Base-by-base conservation (phyloP, 2,888 invertebrate genomes). In the Phortica magna region DNA sequence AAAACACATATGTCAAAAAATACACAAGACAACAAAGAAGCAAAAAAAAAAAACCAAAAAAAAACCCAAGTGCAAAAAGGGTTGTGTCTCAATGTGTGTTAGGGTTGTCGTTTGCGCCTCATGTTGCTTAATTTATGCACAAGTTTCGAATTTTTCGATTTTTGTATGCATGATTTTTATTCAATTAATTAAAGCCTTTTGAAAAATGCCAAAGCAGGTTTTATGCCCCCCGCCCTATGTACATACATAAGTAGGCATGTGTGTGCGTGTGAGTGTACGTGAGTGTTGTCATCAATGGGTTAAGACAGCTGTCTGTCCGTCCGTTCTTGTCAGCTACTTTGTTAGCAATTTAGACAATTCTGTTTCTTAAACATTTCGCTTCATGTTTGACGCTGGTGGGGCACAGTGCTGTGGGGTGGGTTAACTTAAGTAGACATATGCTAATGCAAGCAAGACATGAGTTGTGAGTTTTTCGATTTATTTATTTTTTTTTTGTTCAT, bases 181-280 rank as follows among this genome's bases (percentile, higher is more conserved):
- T 81, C 81, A 81, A 81, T 81, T 81, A 81, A 80, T 81, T 81
- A 81, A 79, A 78, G 78, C 75, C 81, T 78, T 79, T 80, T 80
- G 74, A 81, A 78, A 68, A 78, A 81, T 80, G 77, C 81, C 78
- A 75, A 77, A 74, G 61, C 78, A 81, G 77, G 77, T 76, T 75
- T 75, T 74, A 19, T 65, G 31, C 19, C 12, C 12, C 12, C n/a
- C 31, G 12, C 6, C 14, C 39, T 65, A 14, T 39, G 22, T 31
- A 65, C 7, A 39, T n/a, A 65, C 2, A 41, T 10, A 65, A 10
- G 17, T 67, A 17, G 12, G 39, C 42, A 42, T 67, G 67, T 41
- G 41, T 67, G 31, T 39, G 7, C 22, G 31, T 64, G 14, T 67
- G 67, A 53, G 65, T 65, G 2, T 61, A 17, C 42, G 19, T 61